Percentiles rank a stretch among this genome's conserved stretches.
phyloP scores from a whole-genome alignment of 92 coral and sea anemone species.

The Montipora capitata region DNA sequence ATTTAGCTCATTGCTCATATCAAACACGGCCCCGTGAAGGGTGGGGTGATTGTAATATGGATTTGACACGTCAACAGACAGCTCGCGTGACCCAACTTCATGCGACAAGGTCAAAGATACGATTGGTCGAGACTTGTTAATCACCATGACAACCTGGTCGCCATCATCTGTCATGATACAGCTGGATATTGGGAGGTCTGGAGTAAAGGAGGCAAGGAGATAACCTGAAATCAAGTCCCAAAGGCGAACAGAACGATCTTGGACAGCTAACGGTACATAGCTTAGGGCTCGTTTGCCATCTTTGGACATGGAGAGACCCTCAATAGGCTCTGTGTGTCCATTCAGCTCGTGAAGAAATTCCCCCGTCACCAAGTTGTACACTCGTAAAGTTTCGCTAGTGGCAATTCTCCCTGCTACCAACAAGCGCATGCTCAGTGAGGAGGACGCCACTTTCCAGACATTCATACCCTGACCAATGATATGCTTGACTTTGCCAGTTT shows the following conservation, averaged over 20 bases:
- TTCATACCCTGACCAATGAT: slow-evolving; percentile 90
- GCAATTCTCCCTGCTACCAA: slow-evolving; percentile 90
- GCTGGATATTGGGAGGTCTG: slow-evolving; percentile 97
- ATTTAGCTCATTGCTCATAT: slow-evolving; percentile 85
- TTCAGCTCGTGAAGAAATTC: slow-evolving; percentile 81
- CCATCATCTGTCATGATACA: slow-evolving; percentile 98
- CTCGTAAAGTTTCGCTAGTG: slow-evolving; percentile 86
- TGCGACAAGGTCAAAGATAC: slow-evolving; percentile 92
- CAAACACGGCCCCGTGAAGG: slow-evolving; percentile 98
- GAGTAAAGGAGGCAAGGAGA: slow-evolving; percentile 92
- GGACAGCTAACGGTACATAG: slow-evolving; percentile 83
- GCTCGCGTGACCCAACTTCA: slow-evolving; percentile 92
- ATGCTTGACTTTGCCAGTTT: slow-evolving; percentile 92
- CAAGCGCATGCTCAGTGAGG: slow-evolving; percentile 92
- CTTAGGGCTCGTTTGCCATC: slow-evolving; percentile 94
- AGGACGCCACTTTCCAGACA: slow-evolving; percentile 92
- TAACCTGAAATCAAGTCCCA: slow-evolving; percentile 92
- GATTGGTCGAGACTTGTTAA: slow-evolving; percentile 96
- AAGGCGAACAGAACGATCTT: slow-evolving; percentile 91
- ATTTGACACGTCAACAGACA: slow-evolving; percentile 96
- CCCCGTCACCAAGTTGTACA: slow-evolving; percentile 90
- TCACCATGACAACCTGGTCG: slow-evolving; percentile 96
- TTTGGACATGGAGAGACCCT: slow-evolving; percentile 87
- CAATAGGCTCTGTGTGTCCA: slow-evolving; percentile 93
- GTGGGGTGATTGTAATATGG: slow-evolving; percentile 95